A percentile compares a stretch with the other conserved stretches of the same genome.
Conservation (phyloP, 2,888 invertebrate species). For the Caradrina kadenii region DNA sequence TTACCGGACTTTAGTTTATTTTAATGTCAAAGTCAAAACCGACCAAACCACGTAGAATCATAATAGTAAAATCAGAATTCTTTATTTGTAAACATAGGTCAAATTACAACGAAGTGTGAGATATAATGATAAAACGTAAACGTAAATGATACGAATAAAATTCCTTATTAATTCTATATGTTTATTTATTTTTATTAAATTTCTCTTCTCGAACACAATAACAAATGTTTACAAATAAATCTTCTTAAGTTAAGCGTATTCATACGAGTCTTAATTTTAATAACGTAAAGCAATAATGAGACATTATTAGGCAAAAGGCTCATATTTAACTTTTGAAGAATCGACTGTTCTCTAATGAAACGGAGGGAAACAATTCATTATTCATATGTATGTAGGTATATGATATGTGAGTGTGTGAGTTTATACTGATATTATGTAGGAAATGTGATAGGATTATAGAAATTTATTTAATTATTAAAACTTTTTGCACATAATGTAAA, state of each 20-base stretch:
- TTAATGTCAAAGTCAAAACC: too few relatives aligned
- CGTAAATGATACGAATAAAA: too few relatives aligned
- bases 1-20: too few relatives aligned
- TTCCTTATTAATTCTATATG: neutral
- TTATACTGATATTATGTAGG: conserved; percentile 44
- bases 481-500: too few relatives aligned
- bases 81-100: too few relatives aligned
- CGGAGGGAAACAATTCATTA: conserved; percentile 77
- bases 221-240: conserved; percentile 65
- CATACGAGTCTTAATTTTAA: conserved; percentile 77
- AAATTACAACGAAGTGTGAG: too few relatives aligned
- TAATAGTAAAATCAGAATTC: too few relatives aligned
- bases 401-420: conserved; percentile 46
- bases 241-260: conserved; percentile 45
- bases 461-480: too few relatives aligned
- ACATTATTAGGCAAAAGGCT: conserved; percentile 82
- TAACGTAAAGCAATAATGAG: conserved; percentile 84
- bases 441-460: neutral
- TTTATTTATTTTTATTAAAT: conserved; percentile 8
- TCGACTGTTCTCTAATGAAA: conserved; percentile 82
- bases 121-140: too few relatives aligned
- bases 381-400: conserved; percentile 60
- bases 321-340: conserved; percentile 87
- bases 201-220: conserved; percentile 31
- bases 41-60: too few relatives aligned